Conservation (phyloP, 2,113 vertebrate species). For the Epinephelus moara region DNA sequence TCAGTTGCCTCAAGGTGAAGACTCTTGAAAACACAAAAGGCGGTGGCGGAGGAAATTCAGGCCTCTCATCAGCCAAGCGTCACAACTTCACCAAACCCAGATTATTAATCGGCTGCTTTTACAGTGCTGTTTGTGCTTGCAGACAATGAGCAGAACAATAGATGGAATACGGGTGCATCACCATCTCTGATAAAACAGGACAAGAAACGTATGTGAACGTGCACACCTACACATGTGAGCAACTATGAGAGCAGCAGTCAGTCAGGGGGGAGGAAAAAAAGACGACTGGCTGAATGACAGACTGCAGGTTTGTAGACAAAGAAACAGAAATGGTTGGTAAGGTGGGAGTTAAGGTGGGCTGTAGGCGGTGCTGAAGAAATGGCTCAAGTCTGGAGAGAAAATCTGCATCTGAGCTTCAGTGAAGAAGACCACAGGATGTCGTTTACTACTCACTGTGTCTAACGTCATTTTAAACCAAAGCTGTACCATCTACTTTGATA, state of each 20-base stretch:
- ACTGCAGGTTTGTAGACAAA: conserved; percentile 34
- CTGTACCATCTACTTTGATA: not conserved
- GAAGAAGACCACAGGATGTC: not conserved
- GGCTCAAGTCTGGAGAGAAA: not conserved
- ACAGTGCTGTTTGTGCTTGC: not conserved
- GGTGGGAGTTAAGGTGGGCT: conserved; percentile 44
- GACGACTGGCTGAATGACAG: not conserved
- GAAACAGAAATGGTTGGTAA: not conserved
- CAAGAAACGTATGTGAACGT: not conserved
- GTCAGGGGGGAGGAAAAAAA: not conserved
- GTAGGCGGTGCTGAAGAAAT: conserved; percentile 19
- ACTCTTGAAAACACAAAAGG: not conserved
- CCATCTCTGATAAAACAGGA: not conserved
- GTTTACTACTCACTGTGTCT: not conserved
- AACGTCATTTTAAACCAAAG: not conserved
- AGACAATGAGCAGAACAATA: not conserved
- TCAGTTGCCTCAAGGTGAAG: conserved; percentile 1
- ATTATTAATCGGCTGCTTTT: not conserved
- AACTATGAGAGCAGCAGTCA: conserved; percentile 4
- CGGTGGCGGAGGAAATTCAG: not conserved
- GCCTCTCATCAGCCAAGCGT: not conserved
- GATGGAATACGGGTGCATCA: not conserved
- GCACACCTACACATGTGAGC: conserved; percentile 4
- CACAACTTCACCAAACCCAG: not conserved
- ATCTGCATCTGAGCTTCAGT: not conserved